Evolutionary conservation across 2,888 invertebrate genomes (phyloP), one percentile per base, ranked within the genome.

Genomic region (Cataglyphis rosenhaueri): DNA sequence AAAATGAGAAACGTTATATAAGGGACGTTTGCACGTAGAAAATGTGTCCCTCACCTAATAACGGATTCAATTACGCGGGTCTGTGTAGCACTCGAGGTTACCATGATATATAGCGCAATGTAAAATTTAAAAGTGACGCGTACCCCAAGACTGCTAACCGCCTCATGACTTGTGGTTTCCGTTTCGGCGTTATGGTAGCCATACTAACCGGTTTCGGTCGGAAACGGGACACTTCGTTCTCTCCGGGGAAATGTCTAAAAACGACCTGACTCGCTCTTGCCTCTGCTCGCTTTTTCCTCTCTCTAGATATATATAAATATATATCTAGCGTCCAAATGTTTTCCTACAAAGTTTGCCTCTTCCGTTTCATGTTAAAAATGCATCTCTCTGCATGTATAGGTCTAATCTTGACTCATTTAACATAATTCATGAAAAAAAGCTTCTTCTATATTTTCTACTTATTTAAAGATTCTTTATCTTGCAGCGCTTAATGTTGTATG

Each of bases 211-310:
- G 74, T 82, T 73, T 84, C 62, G 62, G 66, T 83, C 76, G 64
- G 76, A 83, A 84, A 86, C 73, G 84, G 52, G 85, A 86, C 85
- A 83, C 75, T 76, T 82, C 74, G 29, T 44, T 38, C 76, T 62
- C 86, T 55, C 82, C 38, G 10, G 85, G 86, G 86, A 88, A 86
- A 88, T 88, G 88, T 84, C 82, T 81, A 85, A 85, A 82, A 82
- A 85, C 75, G 79, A 76, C 73, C 81, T 59, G 84, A 83, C 84
- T 66, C 75, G 76, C 82, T 79, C 81, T 81, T 29, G 8, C 48
- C 6, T 52, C 1, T 32, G 35, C 38, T 25, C 59, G 48, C 57
- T 64, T 61, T 76, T 81, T 81, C 81, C 65, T 52, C 52, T n/a
- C 8, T n/a, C n/a, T 44, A 6, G 8, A 48, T 48, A 48, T 48